Conservation (phyloP, 2,797 vertebrate genomes). For the Protonibea diacanthus region DNA sequence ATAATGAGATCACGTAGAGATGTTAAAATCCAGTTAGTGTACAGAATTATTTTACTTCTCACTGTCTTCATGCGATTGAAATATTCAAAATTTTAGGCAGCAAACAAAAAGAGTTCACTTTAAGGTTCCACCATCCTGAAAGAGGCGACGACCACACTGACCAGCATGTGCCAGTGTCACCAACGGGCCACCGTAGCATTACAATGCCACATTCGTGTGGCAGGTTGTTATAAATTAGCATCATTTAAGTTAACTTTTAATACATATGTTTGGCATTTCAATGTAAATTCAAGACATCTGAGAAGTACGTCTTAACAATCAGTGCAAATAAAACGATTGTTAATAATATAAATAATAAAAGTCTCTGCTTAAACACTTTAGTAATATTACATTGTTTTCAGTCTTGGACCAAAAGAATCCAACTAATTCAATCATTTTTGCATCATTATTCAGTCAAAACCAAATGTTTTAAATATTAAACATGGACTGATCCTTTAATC, state of each 20-base stretch:
- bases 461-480: neutral
- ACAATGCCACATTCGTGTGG: neutral
- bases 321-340: constrained; percentile 31
- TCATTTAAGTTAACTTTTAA: neutral
- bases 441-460: neutral
- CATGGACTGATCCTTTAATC: neutral
- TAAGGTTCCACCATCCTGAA: neutral
- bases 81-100: neutral
- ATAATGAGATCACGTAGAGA: neutral
- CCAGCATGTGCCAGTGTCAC: constrained; percentile 45
- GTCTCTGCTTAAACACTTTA: neutral
- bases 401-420: neutral
- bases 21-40: neutral
- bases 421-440: neutral
- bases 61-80: neutral
- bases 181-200: neutral
- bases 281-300: neutral
- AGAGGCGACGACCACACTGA: constrained; percentile 41
- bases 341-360: constrained; percentile 20
- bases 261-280: neutral
- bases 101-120: neutral
- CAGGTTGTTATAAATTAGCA: constrained; percentile 5
- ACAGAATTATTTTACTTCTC: neutral
- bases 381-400: constrained; percentile 1
- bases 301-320: neutral